Percentiles rank a stretch among this genome's conserved stretches.
phyloP scores from a whole-genome alignment of 2,113 vertebrate genomes.

The Origma solitaria region DNA sequence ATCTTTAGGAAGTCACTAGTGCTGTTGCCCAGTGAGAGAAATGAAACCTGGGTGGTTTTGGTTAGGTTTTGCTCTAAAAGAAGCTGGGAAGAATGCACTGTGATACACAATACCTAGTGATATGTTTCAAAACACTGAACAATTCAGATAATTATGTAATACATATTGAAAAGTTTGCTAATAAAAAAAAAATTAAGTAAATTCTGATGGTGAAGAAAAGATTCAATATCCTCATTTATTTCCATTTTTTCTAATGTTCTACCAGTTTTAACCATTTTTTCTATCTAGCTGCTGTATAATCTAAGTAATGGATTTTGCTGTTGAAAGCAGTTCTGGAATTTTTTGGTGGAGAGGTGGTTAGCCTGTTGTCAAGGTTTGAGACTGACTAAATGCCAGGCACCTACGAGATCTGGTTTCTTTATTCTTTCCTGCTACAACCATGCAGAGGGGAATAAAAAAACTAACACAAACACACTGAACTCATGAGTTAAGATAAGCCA shows the following conservation, averaged over 20 bases:
- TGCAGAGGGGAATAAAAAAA: too few species aligned
- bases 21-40: not conserved
- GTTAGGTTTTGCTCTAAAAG: not conserved
- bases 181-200: not conserved
- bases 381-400: too few species aligned
- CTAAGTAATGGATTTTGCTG: not conserved
- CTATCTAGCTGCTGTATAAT: not conserved
- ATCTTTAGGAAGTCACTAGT: not conserved
- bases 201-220: not conserved
- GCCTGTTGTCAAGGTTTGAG: too few species aligned
- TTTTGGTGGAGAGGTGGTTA: accelerated
- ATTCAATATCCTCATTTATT: not conserved
- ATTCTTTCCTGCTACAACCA: too few species aligned
- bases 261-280: too few species aligned
- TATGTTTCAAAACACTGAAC: not conserved
- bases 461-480: too few species aligned
- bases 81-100: not conserved
- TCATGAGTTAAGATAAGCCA: too few species aligned
- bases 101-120: not conserved
- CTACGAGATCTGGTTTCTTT: too few species aligned
- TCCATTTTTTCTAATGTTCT: not conserved
- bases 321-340: not conserved
- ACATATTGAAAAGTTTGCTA: not conserved
- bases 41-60: not conserved
- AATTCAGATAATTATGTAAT: not conserved